Percentiles rank a stretch among this genome's conserved stretches.
These are phyloP conservation scores for Fulmarus glacialis DNA, from an alignment of 2,113 vertebrate genomes.

Conservation along the genomic window DNA sequence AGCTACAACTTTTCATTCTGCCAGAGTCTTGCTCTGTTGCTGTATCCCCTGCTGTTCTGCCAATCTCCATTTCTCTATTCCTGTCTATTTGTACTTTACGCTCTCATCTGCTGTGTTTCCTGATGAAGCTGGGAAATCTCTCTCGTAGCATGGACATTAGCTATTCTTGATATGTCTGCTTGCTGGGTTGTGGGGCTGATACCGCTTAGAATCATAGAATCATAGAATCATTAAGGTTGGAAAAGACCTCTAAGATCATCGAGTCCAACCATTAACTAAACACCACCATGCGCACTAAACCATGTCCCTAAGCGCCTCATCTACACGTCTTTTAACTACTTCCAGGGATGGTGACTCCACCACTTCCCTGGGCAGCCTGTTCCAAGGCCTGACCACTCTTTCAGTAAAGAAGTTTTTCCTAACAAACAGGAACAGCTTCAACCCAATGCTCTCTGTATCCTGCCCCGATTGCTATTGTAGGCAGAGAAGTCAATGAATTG, in stretches of 20 bases:
- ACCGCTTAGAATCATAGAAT: too few relatives aligned
- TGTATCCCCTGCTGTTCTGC: background rate
- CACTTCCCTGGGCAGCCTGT: too few relatives aligned
- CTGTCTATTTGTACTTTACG: accelerated
- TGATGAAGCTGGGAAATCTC: background rate
- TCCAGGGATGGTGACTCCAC: too few relatives aligned
- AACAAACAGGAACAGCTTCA: too few relatives aligned
- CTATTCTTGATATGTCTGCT: background rate
- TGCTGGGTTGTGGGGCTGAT: background rate
- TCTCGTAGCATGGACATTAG: background rate
- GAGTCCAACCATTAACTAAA: too few relatives aligned
- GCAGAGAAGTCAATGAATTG: background rate
- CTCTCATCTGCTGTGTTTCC: background rate
- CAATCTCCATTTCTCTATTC: background rate
- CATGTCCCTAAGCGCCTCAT: too few relatives aligned
- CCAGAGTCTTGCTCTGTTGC: background rate
- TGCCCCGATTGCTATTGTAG: background rate
- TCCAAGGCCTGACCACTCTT: too few relatives aligned
- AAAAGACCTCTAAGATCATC: too few relatives aligned
- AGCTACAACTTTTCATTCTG: background rate
- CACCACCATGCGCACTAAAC: too few relatives aligned
- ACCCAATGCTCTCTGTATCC: background rate
- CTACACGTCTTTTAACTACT: too few relatives aligned
- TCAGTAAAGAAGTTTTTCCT: too few relatives aligned
- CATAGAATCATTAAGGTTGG: too few relatives aligned